Evolutionary conservation across 2,888 invertebrate species (phyloP).

Genomic region (Rotaria sp.): DNA sequence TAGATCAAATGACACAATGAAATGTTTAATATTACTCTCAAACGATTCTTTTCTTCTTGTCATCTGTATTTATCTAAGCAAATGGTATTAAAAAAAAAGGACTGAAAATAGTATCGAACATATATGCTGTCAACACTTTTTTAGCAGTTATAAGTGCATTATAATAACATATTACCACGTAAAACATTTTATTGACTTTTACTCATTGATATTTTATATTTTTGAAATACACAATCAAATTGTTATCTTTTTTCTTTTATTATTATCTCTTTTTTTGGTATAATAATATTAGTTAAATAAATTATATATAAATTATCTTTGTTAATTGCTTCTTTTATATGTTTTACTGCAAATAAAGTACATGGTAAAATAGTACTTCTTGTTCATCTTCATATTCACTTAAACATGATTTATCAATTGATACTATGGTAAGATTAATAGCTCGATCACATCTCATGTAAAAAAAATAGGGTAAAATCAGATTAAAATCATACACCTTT

Average conservation of each 20-base stretch:
- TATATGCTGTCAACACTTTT: no score
- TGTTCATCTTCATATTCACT: slow-evolving; percentile 24
- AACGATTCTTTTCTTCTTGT: no score
- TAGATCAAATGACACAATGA: no score
- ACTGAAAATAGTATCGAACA: no score
- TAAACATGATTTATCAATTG: background rate
- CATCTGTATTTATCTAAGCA: no score
- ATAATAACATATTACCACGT: no score
- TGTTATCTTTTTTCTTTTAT: background rate
- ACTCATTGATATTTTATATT: background rate
- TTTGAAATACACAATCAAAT: background rate
- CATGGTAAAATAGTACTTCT: slow-evolving; percentile 22
- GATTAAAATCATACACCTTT: no score
- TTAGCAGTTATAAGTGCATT: no score
- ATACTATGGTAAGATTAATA: background rate
- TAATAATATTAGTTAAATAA: background rate
- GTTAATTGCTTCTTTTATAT: background rate
- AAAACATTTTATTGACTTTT: no score
- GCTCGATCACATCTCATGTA: slow-evolving; percentile 17
- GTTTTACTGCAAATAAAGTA: slow-evolving; percentile 1
- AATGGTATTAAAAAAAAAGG: no score
- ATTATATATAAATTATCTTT: background rate
- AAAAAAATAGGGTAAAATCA: no score
- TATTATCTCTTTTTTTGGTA: background rate
- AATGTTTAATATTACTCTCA: no score